Conservation (phyloP, 2,797 vertebrate genomes). For the Darevskia mixta region DNA sequence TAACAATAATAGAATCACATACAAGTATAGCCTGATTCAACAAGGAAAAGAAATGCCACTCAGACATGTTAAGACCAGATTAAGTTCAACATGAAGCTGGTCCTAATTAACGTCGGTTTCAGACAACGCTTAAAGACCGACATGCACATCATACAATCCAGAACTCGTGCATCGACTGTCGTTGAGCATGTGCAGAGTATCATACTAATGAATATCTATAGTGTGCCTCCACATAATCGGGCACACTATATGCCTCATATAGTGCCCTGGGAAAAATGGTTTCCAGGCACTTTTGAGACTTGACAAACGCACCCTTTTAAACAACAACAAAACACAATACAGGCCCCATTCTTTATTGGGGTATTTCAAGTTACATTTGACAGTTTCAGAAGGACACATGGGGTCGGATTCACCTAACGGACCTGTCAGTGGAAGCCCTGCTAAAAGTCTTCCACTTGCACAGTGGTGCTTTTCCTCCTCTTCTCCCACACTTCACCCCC, state of each 20-base stretch:
- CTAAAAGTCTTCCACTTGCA: no score
- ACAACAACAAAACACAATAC: background rate
- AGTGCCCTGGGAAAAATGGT: no score
- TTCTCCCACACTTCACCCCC: no score
- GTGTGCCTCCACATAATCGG: background rate
- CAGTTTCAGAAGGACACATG: background rate
- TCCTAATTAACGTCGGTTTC: background rate
- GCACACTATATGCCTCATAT: background rate
- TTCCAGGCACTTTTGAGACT: background rate
- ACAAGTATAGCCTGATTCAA: background rate
- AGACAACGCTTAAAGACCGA: background rate
- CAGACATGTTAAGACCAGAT: fast-evolving
- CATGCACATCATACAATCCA: background rate
- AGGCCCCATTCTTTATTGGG: background rate
- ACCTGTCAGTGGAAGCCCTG: no score
- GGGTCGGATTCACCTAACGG: no score
- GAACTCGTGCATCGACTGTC: background rate
- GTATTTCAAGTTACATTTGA: background rate
- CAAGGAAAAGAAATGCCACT: background rate
- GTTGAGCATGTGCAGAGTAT: background rate
- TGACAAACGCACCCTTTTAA: background rate
- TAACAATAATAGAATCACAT: conserved; percentile 33
- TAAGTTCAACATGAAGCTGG: fast-evolving
- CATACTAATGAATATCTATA: background rate
- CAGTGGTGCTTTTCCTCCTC: no score